Conservation (phyloP, 2,888 invertebrate species). For the Leptopilina drosophilae region DNA sequence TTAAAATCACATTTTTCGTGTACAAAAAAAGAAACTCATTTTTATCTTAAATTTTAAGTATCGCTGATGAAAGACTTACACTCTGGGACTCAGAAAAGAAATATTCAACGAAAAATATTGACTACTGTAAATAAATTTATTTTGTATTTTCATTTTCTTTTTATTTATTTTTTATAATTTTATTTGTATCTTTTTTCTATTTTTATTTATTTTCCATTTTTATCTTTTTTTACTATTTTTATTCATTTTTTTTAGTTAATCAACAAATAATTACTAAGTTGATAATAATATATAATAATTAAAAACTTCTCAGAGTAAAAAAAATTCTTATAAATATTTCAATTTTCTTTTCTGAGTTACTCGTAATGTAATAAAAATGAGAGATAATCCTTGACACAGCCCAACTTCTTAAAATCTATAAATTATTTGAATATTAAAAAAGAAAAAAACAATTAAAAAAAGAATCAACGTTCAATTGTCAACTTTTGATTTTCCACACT, state of each 20-base stretch:
- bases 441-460: slow-evolving; percentile 9
- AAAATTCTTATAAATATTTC: no score
- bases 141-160: no score
- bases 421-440: slow-evolving; percentile 16
- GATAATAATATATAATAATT: not conserved
- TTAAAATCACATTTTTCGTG: slow-evolving; percentile 41
- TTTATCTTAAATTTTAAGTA: slow-evolving; percentile 35
- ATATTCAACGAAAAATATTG: no score
- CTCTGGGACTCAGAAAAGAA: slow-evolving; percentile 17
- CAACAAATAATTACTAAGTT: not conserved
- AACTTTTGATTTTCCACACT: not conserved
- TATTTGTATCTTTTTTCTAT: no score
- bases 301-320: no score
- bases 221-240: no score
- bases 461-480: slow-evolving; percentile 15
- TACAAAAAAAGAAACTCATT: slow-evolving; percentile 5
- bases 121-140: no score
- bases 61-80: slow-evolving; percentile 32
- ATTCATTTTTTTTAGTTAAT: no score
- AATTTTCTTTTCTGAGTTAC: slow-evolving; percentile 9
- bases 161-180: no score
- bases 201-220: no score
- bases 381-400: slow-evolving; percentile 34
- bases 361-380: not conserved
- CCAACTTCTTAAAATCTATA: slow-evolving; percentile 33